These are phyloP conservation scores for Neofelis nebulosa DNA, from an alignment of 2,113 vertebrate genomes.

Conservation along the genomic window DNA sequence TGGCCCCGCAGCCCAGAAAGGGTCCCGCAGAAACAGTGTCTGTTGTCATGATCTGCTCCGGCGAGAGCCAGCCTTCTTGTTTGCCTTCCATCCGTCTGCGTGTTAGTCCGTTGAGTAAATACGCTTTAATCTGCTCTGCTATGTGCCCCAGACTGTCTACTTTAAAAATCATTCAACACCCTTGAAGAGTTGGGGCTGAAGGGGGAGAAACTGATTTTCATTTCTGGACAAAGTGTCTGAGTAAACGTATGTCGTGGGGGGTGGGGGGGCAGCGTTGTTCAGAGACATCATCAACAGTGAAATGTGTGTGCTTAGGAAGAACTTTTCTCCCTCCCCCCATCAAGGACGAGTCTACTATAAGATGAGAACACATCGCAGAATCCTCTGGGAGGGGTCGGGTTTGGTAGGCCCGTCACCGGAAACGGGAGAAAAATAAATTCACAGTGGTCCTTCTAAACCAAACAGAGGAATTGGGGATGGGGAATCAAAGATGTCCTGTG, in stretches of 20 bases:
- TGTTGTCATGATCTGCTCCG: rapidly evolving
- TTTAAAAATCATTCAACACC: constrained; percentile 60
- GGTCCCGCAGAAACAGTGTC: rapidly evolving
- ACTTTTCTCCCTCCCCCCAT: not conserved
- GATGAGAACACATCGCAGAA: not conserved
- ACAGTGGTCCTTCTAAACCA: not conserved
- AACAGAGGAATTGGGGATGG: not conserved
- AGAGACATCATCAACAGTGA: not conserved
- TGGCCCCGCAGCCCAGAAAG: rapidly evolving
- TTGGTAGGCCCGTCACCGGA: not conserved
- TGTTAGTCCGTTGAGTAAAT: constrained; percentile 5
- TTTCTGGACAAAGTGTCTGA: not conserved
- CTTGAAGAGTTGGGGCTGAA: not conserved
- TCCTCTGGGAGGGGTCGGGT: not conserved
- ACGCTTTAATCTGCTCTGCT: constrained; percentile 54
- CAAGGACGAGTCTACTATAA: not conserved
- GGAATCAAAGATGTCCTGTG: not conserved
- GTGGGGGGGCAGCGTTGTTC: not conserved
- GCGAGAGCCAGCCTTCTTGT: not conserved
- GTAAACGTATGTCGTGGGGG: not conserved
- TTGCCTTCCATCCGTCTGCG: not conserved
- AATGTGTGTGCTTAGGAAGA: not conserved
- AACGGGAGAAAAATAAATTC: not conserved
- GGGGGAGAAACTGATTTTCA: not conserved
- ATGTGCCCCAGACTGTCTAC: constrained; percentile 53